Evolutionary conservation across 2,888 invertebrate genomes (phyloP).

Genomic region (Erebia palarica): DNA sequence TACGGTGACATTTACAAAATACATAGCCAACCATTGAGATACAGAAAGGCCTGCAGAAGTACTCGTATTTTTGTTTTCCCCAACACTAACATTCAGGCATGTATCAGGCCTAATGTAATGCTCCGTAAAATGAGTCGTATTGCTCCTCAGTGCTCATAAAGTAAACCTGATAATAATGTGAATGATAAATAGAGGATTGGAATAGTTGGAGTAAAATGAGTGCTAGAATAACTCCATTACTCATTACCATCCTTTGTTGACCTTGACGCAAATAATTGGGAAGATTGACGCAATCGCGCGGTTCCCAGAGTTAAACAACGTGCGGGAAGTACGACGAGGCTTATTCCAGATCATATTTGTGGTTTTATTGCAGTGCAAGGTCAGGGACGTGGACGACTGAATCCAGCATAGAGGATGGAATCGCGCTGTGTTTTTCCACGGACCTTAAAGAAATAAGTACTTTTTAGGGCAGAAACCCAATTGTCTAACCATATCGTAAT

Average conservation of each 20-base stretch:
- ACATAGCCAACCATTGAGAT: too few species aligned
- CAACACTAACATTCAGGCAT: background rate
- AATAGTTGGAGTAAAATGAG: background rate
- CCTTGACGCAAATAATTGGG: conserved; percentile 60
- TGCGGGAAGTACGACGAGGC: conserved; percentile 41
- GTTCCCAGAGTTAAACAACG: conserved; percentile 45
- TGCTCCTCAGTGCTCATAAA: background rate
- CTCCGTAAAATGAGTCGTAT: background rate
- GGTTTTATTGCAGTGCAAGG: conserved; percentile 28
- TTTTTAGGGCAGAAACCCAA: too few species aligned
- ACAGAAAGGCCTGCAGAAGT: background rate
- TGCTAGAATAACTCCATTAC: conserved; percentile 34
- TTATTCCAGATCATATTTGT: conserved; percentile 41
- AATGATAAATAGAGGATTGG: background rate
- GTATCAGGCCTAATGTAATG: too few species aligned
- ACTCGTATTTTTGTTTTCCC: background rate
- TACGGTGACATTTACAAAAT: too few species aligned
- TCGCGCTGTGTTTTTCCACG: background rate
- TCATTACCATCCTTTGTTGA: conserved; percentile 41
- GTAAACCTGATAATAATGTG: background rate
- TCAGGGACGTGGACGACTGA: conserved; percentile 22
- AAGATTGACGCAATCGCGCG: conserved; percentile 54
- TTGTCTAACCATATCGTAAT: too few species aligned
- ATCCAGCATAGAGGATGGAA: background rate
- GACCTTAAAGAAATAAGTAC: background rate